These are phyloP conservation scores for Mythimna pallens DNA, from an alignment of 2,888 invertebrate species.

Conservation along the genomic window DNA sequence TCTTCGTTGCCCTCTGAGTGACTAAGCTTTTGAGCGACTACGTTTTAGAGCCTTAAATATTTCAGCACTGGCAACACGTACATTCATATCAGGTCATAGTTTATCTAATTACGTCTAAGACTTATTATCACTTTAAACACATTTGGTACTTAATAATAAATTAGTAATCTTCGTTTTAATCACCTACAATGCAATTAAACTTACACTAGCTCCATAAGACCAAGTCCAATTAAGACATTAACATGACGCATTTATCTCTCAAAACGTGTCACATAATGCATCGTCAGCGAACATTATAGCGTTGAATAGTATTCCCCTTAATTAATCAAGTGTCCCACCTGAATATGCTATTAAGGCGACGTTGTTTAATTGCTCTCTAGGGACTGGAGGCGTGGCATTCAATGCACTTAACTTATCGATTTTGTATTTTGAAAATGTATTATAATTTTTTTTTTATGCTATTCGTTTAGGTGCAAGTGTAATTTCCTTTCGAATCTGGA, in stretches of 20 bases:
- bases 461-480: no score
- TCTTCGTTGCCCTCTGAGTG: no score
- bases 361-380: constrained; percentile 42
- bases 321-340: constrained; percentile 48
- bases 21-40: no score
- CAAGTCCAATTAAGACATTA: constrained; percentile 18
- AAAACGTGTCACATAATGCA: constrained; percentile 34
- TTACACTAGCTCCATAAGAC: background rate
- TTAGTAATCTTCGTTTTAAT: no score
- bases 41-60: no score
- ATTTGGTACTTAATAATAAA: background rate
- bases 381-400: constrained; percentile 17
- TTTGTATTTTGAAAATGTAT: no score
- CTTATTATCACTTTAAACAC: no score
- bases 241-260: constrained; percentile 18
- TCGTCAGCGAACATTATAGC: constrained; percentile 31
- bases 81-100: no score
- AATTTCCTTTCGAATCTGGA: no score
- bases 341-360: constrained; percentile 35
- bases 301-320: constrained; percentile 22
- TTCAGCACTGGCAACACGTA: no score
- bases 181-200: constrained; percentile 1
- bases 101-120: no score
- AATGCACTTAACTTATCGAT: background rate
- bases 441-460: no score